These are phyloP conservation scores for Falco novaeseelandiae DNA, from an alignment of 2,797 vertebrate species.

Conservation along the genomic window DNA sequence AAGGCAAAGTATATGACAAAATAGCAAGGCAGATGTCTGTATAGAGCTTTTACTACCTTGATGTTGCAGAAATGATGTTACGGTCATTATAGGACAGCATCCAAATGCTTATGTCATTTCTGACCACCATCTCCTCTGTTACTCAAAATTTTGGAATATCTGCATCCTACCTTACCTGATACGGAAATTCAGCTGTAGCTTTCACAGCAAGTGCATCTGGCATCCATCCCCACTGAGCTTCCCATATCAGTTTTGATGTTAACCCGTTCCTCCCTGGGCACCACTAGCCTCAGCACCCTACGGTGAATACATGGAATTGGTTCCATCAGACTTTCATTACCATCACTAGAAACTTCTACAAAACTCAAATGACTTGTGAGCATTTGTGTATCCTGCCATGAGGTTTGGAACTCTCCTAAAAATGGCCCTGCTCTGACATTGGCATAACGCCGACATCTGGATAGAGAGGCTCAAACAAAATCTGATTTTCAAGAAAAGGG, in stretches of 20 bases:
- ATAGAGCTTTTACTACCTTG: neutral
- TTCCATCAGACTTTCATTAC: neutral
- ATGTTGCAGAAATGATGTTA: neutral
- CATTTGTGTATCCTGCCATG: neutral
- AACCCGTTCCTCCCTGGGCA: neutral
- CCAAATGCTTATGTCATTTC: neutral
- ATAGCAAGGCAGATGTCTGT: neutral
- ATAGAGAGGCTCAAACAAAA: neutral
- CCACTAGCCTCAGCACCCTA: neutral
- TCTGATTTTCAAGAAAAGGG: neutral
- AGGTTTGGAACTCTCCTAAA: neutral
- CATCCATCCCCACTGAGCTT: neutral
- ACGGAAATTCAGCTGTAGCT: neutral
- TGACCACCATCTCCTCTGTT: neutral
- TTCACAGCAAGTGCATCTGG: neutral
- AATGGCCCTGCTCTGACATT: neutral
- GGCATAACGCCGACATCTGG: accelerated
- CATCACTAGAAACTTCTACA: neutral
- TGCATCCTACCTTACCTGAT: neutral
- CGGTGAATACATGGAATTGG: neutral
- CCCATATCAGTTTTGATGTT: neutral
- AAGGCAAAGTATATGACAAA: neutral
- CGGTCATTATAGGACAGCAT: neutral
- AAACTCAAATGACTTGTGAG: neutral
- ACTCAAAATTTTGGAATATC: neutral